phyloP scores from a whole-genome alignment of 2,797 vertebrate genomes.

The Amphiprion clarkii region DNA sequence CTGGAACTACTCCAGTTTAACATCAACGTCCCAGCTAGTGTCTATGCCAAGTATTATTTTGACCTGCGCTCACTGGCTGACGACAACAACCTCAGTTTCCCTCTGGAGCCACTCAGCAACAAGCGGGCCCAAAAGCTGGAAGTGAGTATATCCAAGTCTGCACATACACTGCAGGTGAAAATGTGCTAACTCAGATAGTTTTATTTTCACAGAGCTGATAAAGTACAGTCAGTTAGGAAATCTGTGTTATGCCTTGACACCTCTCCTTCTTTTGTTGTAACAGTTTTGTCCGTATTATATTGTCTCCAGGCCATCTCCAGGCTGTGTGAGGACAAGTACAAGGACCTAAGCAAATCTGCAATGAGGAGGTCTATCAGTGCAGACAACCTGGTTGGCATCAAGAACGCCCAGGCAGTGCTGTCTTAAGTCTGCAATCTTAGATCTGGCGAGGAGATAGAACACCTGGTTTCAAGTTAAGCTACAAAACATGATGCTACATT shows the following conservation, averaged over 20 bases:
- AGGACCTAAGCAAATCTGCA: constrained; percentile 91
- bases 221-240: not conserved
- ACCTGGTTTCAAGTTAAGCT: not conserved
- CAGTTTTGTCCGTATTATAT: not conserved
- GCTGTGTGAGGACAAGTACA: constrained; percentile 97
- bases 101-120: constrained; percentile 96
- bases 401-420: constrained; percentile 92
- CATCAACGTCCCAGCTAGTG: constrained; percentile 98
- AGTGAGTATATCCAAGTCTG: constrained; percentile 76
- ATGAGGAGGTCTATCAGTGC: constrained; percentile 94
- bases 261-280: not conserved
- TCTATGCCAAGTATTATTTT: constrained; percentile 99
- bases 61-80: constrained; percentile 97
- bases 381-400: constrained; percentile 94
- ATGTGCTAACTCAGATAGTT: too few species aligned
- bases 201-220: not conserved
- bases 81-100: constrained; percentile 95
- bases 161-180: too few species aligned
- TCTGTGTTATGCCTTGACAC: not conserved
- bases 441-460: not conserved
- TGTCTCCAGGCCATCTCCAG: constrained; percentile 93
- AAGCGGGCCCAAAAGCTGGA: constrained; percentile 97
- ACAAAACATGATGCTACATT: not conserved
- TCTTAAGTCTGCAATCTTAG: constrained; percentile 82
- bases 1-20: constrained; percentile 98